A percentile compares a stretch with the other conserved stretches of the same genome.
These are phyloP conservation scores for Ischnura elegans DNA, from an alignment of 2,888 invertebrate genomes.

Conservation along the genomic window DNA sequence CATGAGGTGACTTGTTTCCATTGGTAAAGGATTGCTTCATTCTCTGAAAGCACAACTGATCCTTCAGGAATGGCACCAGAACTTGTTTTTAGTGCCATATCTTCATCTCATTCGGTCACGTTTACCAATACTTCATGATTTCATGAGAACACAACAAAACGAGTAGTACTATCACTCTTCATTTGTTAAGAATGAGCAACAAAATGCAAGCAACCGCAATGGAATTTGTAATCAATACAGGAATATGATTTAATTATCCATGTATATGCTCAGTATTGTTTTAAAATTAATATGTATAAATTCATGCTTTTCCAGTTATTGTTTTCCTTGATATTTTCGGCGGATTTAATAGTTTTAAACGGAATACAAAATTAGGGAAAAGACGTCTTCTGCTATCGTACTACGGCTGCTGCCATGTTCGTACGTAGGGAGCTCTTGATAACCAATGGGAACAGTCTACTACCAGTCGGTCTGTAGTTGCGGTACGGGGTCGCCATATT, in stretches of 20 bases:
- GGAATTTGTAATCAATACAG: conserved; percentile 50
- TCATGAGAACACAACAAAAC: background rate
- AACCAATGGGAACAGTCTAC: conserved; percentile 59
- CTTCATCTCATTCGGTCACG: background rate
- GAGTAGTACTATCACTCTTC: conserved; percentile 58
- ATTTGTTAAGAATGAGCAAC: conserved; percentile 48
- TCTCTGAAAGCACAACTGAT: conserved; percentile 81
- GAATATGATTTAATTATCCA: background rate
- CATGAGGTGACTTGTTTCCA: conserved; percentile 82
- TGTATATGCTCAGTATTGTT: background rate
- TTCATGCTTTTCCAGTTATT: background rate
- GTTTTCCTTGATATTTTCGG: background rate
- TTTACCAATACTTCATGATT: background rate
- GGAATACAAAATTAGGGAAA: background rate
- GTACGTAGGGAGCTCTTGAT: conserved; percentile 50
- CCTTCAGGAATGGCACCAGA: conserved; percentile 80
- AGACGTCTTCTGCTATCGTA: conserved; percentile 55
- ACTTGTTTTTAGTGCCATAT: conserved; percentile 66
- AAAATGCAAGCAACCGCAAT: conserved; percentile 36
- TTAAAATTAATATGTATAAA: background rate
- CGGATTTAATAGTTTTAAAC: background rate
- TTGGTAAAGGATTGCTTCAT: conserved; percentile 82
- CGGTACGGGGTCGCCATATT: conserved; percentile 65
- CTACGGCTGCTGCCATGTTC: conserved; percentile 59
- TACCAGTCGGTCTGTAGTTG: conserved; percentile 65